Evolutionary conservation across 2,888 invertebrate species (phyloP), one percentile per base, ranked within the genome.

Genomic region (Dolichomitus sp.): DNA sequence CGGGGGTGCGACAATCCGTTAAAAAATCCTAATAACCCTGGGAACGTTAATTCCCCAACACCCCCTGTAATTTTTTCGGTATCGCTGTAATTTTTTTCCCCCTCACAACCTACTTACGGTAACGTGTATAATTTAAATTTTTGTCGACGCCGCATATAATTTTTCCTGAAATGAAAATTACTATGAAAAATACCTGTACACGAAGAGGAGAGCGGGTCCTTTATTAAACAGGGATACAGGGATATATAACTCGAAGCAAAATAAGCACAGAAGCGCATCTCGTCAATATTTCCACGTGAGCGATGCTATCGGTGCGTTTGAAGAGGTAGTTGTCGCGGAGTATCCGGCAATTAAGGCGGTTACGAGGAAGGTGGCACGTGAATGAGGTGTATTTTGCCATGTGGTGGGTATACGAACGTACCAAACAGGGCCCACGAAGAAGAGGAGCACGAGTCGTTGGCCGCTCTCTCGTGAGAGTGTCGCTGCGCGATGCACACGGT

Each of bases 301-400:
- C 74, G 57, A 73, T 68, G 57, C 66, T 84, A 82, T 84, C 82
- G 73, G 33, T 52, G 19, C 48, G 79, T 79, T 79, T 79, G 74
- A 54, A 63, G 61, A 79, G 45, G 74, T 74, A 59, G 61, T 82
- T 79, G 75, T 63, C 63, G 70, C 61, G 61, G 74, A 69, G 69
- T 80, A 84, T 80, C 82, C 84, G 84, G 84, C 76, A 82, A 84
- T 84, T 84, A 82, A 82, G 79, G 65, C 84, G 75, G 75, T 81
- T 79, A 79, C 75, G 52, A 30, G 42, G 42, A 76, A 69, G 63
- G 23, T 61, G 72, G 73, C 68, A 80, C 83, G 76, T 73, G 80
- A 83, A 80, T 68, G 65, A 77, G 63, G 76, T 70, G 54, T 50
- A 66, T 79, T 54, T 30, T 70, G 45, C 48, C 45, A 66, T 48